Conservation (phyloP, 2,797 vertebrate genomes). For the Neosilurus hyrtlii region DNA sequence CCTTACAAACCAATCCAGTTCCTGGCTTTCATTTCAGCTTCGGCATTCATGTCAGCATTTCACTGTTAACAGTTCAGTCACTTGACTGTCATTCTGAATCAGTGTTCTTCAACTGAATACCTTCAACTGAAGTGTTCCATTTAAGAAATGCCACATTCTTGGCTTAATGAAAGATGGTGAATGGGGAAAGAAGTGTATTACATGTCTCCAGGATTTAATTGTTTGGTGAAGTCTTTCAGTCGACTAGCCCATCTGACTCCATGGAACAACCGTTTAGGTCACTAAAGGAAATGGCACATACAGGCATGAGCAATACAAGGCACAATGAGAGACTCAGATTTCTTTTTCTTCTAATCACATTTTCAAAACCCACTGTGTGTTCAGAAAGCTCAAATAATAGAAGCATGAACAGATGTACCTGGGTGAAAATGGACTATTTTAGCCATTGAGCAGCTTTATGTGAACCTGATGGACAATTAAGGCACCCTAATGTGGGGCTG, state of each 20-base stretch:
- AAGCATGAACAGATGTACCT: constrained; percentile 25
- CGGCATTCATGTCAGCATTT: not conserved
- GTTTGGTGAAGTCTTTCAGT: constrained; percentile 19
- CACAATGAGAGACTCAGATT: constrained; percentile 1
- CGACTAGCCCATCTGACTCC: constrained; percentile 26
- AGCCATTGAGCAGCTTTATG: constrained; percentile 48
- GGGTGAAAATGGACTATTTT: constrained; percentile 35
- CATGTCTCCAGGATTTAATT: constrained; percentile 39
- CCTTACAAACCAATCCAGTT: not conserved
- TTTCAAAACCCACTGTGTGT: constrained; percentile 29
- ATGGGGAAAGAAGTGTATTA: constrained; percentile 27
- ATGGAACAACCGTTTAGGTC: constrained; percentile 33
- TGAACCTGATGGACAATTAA: constrained; percentile 45
- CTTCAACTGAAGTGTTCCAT: constrained; percentile 17
- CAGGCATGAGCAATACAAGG: constrained; percentile 35
- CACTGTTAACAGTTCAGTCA: not conserved
- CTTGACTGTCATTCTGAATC: not conserved
- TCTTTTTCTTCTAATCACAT: constrained; percentile 17
- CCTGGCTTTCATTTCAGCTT: not conserved
- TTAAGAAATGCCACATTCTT: constrained; percentile 37
- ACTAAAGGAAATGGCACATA: constrained; percentile 10
- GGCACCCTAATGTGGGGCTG: constrained; percentile 45
- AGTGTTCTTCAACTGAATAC: not conserved
- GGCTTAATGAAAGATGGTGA: constrained; percentile 26
- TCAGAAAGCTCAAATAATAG: constrained; percentile 35